phyloP scores from a whole-genome alignment of 2,797 vertebrate genomes.

The Tenualosa thibaudeaui region DNA sequence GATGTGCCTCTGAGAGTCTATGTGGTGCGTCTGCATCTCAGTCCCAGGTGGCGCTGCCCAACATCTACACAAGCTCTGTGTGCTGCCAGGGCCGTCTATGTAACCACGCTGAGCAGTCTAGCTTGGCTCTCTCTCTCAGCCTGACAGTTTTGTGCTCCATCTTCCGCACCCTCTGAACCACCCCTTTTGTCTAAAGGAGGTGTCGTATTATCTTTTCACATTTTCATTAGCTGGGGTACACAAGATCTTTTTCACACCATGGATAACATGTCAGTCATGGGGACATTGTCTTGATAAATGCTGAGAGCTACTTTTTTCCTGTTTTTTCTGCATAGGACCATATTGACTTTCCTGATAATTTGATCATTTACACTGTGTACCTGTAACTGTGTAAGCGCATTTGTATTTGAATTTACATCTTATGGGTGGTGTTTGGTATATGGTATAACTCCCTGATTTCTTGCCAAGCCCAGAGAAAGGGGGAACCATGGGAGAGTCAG shows the following conservation, averaged over 20 bases:
- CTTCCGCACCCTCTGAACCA: background rate
- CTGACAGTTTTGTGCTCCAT: conserved; percentile 11
- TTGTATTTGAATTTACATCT: no score
- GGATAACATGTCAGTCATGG: background rate
- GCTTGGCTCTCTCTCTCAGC: background rate
- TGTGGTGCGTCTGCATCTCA: conserved; percentile 27
- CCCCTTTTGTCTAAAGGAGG: background rate
- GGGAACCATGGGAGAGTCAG: no score
- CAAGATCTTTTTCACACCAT: background rate
- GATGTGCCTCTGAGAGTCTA: conserved; percentile 45
- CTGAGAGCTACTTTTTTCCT: background rate
- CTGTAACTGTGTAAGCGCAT: no score
- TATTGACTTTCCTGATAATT: no score
- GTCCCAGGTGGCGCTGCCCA: conserved; percentile 31
- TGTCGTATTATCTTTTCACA: background rate
- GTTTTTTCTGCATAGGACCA: no score
- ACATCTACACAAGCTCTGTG: background rate
- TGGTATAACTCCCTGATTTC: no score
- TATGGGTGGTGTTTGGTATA: no score
- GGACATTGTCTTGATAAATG: background rate
- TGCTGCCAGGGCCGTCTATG: conserved; percentile 48
- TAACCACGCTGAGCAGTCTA: background rate
- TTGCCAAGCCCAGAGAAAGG: no score
- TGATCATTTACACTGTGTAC: no score
- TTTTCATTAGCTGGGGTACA: background rate